A percentile compares a stretch with the other conserved stretches of the same genome.
Conservation (phyloP, 2,888 invertebrate species). For the Cosmia pyralina region DNA sequence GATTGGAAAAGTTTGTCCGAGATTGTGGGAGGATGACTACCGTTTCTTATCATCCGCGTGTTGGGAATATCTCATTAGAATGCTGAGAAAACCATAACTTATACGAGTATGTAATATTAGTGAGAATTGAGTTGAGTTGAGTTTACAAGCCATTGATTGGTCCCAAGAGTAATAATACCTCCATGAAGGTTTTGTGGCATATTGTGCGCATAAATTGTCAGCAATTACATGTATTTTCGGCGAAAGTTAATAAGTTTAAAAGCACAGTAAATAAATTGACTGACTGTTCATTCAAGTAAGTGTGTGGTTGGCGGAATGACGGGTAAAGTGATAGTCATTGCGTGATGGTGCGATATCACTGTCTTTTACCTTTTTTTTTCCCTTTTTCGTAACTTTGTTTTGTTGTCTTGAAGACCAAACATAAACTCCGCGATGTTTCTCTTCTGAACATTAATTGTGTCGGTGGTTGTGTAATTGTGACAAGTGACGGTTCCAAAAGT, state of each 20-base stretch:
- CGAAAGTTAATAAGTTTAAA: conserved; percentile 52
- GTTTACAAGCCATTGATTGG: background rate
- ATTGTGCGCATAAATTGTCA: conserved; percentile 19
- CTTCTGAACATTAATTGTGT: too few relatives aligned
- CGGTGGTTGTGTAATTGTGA: too few relatives aligned
- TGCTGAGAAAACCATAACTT: conserved; percentile 17
- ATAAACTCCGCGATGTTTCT: too few relatives aligned
- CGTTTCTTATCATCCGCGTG: conserved; percentile 28
- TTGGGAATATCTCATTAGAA: conserved; percentile 16
- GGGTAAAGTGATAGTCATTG: conserved; percentile 22
- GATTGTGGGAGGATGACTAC: conserved; percentile 30
- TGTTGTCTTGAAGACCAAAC: too few relatives aligned
- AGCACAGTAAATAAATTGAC: conserved; percentile 35
- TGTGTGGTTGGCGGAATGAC: conserved; percentile 14
- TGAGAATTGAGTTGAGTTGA: background rate
- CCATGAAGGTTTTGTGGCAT: background rate
- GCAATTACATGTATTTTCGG: conserved; percentile 36
- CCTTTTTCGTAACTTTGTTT: too few relatives aligned
- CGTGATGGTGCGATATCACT: conserved; percentile 28
- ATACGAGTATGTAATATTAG: background rate
- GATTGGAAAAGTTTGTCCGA: conserved; percentile 52
- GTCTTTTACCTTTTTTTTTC: too few relatives aligned
- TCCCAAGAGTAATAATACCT: background rate
- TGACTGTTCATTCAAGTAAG: conserved; percentile 21
- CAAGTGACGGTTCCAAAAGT: too few relatives aligned